phyloP scores from a whole-genome alignment of 1,140 invertebrate genomes.

The Ruditapes philippinarum region DNA sequence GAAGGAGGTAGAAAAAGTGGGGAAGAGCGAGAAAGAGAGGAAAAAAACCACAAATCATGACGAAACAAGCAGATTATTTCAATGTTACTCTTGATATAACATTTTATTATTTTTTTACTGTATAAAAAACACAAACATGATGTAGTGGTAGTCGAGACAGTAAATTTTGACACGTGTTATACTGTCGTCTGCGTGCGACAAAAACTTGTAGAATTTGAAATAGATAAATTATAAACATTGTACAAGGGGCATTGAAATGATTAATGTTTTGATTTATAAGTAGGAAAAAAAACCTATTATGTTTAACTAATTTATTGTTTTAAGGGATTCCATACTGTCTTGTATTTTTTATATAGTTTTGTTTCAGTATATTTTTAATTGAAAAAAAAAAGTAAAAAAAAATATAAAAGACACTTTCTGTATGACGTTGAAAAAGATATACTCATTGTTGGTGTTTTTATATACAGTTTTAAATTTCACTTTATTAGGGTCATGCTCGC shows the following conservation, averaged over 20 bases:
- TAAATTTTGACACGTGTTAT: slow-evolving; percentile 67
- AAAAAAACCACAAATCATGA: too few species aligned
- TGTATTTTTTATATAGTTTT: too few species aligned
- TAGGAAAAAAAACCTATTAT: not conserved
- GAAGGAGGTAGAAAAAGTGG: not conserved
- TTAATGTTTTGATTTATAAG: slow-evolving; percentile 28
- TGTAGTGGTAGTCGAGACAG: slow-evolving; percentile 31
- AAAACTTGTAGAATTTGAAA: slow-evolving; percentile 52
- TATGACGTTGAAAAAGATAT: too few species aligned
- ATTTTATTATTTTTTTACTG: not conserved
- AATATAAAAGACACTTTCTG: too few species aligned
- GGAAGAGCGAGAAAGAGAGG: too few species aligned
- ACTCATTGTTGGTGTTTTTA: too few species aligned
- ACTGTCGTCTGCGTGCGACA: slow-evolving; percentile 33
- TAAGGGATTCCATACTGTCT: not conserved
- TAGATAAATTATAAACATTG: slow-evolving; percentile 52
- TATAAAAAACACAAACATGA: slow-evolving; percentile 42
- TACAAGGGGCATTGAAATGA: not conserved
- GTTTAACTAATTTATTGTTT: slow-evolving; percentile 10
- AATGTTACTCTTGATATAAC: not conserved
- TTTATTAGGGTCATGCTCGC: too few species aligned
- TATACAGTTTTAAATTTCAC: too few species aligned
- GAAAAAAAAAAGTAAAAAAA: too few species aligned
- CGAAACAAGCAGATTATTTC: not conserved
- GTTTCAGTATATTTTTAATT: too few species aligned